phyloP scores from a whole-genome alignment of 2,113 vertebrate species.

The Coreoperca whiteheadi region DNA sequence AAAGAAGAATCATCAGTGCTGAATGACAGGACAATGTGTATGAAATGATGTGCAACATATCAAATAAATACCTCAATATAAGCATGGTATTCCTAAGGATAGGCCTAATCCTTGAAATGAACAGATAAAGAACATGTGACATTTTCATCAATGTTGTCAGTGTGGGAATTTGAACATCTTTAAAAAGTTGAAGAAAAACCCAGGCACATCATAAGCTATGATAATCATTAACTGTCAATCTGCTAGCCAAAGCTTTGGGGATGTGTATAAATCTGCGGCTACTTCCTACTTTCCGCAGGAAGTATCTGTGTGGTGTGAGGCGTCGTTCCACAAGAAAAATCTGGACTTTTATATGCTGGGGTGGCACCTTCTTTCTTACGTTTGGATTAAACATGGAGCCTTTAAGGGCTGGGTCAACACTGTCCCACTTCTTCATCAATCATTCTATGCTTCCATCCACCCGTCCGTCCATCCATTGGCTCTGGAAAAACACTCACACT shows the following conservation, averaged over 20 bases:
- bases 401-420: constrained; percentile 53
- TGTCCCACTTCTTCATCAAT: constrained; percentile 62
- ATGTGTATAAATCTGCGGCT: not conserved
- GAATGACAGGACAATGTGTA: not conserved
- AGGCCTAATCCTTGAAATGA: not conserved
- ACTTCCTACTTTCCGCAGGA: not conserved
- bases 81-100: not conserved
- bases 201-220: not conserved
- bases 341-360: not conserved
- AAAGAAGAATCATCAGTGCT: not conserved
- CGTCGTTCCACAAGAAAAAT: not conserved
- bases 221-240: too few relatives aligned
- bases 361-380: constrained; percentile 45
- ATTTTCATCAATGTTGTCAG: not conserved
- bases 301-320: not conserved
- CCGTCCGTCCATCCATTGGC: constrained; percentile 48
- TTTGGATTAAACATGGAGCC: constrained; percentile 36
- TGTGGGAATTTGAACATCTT: not conserved
- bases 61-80: not conserved
- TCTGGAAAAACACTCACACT: constrained; percentile 73
- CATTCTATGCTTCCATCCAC: constrained; percentile 49
- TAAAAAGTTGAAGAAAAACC: not conserved
- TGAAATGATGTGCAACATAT: not conserved
- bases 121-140: not conserved
- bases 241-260: not conserved